phyloP scores from a whole-genome alignment of 2,113 vertebrate genomes.

The Chinchilla lanigera region DNA sequence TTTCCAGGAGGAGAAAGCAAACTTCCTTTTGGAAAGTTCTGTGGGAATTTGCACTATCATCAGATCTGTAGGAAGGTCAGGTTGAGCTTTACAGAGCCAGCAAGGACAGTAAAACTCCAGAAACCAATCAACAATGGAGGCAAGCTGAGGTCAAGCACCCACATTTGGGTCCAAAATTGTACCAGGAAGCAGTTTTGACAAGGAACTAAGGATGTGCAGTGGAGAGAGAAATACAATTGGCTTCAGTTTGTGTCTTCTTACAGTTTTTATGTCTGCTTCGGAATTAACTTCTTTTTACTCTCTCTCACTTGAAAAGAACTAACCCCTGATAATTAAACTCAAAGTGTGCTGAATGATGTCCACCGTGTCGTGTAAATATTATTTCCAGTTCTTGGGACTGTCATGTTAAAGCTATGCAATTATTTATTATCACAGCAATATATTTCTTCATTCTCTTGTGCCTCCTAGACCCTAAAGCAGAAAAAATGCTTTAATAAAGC shows the following conservation, averaged over 20 bases:
- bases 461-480: conserved; percentile 77
- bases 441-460: conserved; percentile 67
- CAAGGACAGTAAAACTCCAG: neutral
- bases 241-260: neutral
- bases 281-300: conserved; percentile 32
- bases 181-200: conserved; percentile 60
- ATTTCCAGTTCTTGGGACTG: conserved; percentile 18
- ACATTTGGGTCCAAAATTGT: neutral
- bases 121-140: neutral
- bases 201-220: neutral
- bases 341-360: neutral
- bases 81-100: neutral
- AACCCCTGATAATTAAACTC: conserved; percentile 67
- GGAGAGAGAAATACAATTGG: neutral
- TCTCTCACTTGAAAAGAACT: conserved; percentile 41
- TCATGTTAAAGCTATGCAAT: conserved; percentile 79
- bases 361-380: neutral
- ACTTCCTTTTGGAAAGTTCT: neutral
- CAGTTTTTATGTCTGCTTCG: neutral
- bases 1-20: neutral
- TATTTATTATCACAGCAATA: conserved; percentile 75
- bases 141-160: neutral
- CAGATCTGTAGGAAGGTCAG: accelerated
- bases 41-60: neutral
- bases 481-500: conserved; percentile 81